Percentiles rank a stretch among this genome's conserved stretches.
phyloP scores from a whole-genome alignment of 2,797 vertebrate genomes.

The Hydrocynus forskahlii region DNA sequence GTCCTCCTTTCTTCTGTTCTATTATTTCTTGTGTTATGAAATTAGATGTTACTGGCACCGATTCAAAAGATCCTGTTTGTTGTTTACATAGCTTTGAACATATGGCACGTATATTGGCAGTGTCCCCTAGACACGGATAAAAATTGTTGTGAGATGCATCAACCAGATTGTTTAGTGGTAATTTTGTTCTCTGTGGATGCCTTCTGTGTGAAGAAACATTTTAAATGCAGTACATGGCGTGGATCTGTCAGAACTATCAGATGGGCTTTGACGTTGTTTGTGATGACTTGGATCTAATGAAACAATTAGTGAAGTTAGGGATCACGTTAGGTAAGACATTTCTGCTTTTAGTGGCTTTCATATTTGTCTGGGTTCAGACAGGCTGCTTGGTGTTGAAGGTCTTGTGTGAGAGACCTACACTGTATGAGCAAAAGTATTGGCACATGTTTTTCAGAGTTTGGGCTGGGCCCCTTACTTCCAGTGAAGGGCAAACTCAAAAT shows the following conservation, averaged over 20 bases:
- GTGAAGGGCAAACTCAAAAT: too few species aligned
- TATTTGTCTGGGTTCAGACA: too few species aligned
- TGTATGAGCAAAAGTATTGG: too few species aligned
- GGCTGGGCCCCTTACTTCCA: too few species aligned
- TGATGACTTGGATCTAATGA: not conserved
- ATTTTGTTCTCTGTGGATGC: slow-evolving; percentile 6
- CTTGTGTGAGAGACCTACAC: too few species aligned
- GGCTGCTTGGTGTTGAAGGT: not conserved
- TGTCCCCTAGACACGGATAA: not conserved
- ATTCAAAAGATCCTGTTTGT: not conserved
- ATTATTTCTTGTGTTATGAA: not conserved
- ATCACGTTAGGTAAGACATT: not conserved
- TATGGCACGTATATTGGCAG: not conserved
- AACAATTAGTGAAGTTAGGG: not conserved
- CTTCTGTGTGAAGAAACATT: slow-evolving; percentile 15
- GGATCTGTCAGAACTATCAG: not conserved
- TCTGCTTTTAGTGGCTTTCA: not conserved
- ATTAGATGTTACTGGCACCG: not conserved
- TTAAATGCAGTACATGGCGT: not conserved
- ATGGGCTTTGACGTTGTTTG: slow-evolving; percentile 1
- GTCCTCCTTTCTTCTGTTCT: not conserved
- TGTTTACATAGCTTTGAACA: not conserved
- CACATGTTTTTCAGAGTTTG: too few species aligned
- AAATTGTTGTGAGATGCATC: not conserved
- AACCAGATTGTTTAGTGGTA: not conserved